phyloP scores from a whole-genome alignment of 1,140 invertebrate species.

The Drosophila parabipectinata region DNA sequence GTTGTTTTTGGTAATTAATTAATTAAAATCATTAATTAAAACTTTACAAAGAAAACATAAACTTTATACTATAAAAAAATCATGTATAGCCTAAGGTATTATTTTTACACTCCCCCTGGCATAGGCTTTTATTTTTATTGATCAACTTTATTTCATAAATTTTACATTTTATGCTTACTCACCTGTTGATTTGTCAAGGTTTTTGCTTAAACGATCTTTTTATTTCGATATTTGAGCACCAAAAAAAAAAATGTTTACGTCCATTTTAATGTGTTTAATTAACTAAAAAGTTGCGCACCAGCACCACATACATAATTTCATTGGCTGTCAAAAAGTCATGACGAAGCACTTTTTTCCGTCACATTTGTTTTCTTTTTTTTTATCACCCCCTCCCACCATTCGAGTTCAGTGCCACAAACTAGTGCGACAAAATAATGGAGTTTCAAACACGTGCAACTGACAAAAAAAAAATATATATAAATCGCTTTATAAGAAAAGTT shows the following conservation, averaged over 20 bases:
- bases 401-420: no score
- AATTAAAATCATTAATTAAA: no score
- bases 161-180: background rate
- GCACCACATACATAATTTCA: slow-evolving; percentile 17
- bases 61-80: background rate
- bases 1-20: background rate
- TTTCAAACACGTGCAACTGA: no score
- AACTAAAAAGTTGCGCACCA: slow-evolving; percentile 8
- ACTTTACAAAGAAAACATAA: background rate
- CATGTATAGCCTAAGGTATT: no score
- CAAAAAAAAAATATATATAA: no score
- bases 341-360: slow-evolving; percentile 19
- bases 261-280: slow-evolving; percentile 25
- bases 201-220: background rate
- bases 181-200: slow-evolving; percentile 27
- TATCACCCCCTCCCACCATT: background rate
- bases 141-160: background rate
- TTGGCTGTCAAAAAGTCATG: slow-evolving; percentile 21
- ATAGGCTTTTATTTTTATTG: background rate
- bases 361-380: background rate
- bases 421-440: no score
- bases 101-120: background rate
- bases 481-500: no score
- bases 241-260: slow-evolving; percentile 9
- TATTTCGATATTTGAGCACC: background rate